Evolutionary conservation across 2,888 invertebrate species (phyloP), one percentile per base, ranked within the genome.

Genomic region (Megastigmus dorsalis): DNA sequence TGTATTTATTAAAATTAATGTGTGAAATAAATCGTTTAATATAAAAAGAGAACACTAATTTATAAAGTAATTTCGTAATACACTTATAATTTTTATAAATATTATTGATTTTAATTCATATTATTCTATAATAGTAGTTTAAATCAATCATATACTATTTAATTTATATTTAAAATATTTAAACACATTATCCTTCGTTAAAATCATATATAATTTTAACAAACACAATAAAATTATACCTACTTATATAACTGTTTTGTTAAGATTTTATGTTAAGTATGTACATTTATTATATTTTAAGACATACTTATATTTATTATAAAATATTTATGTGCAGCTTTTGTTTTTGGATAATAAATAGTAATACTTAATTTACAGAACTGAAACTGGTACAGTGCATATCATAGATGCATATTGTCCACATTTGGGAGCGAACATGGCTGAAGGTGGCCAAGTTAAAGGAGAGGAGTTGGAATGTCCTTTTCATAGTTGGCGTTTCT

Each of bases 361-460:
- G 5, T 41, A 30, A 26, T 20, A n/a, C 7, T 55, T 15, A 38
- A 50, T 66, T 76, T 33, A n/a, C 60, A 87, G 87, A 78, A 85
- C 86, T 26, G 89, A 91, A 54, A 89, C 90, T 41, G 93, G 93
- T 0, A 80, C 89, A 3, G 92, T 92, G 0, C 91, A 93, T 67
- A 91, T 94, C 0, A 89, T 96, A 36, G 94, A 97, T 85, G 96
- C 97, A 0, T 96, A 95, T 84, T 97, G 97, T 81, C 96, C 97
- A 0, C 97, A 97, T 84, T 89, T 97, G 79, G 97, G 97, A 0
- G 97, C 97, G 0, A 95, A 97, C 85, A 88, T 97, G 82, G 95
- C 92, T 0, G 90, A 94, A 0, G 96, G 95, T 0, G 96, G 96
- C 0, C 91, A 90, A 0, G 95, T 96, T 0, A 87, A 89, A 38